These are phyloP conservation scores for Agonopterix subpropinquella DNA, from an alignment of 2,888 invertebrate species.

Conservation along the genomic window DNA sequence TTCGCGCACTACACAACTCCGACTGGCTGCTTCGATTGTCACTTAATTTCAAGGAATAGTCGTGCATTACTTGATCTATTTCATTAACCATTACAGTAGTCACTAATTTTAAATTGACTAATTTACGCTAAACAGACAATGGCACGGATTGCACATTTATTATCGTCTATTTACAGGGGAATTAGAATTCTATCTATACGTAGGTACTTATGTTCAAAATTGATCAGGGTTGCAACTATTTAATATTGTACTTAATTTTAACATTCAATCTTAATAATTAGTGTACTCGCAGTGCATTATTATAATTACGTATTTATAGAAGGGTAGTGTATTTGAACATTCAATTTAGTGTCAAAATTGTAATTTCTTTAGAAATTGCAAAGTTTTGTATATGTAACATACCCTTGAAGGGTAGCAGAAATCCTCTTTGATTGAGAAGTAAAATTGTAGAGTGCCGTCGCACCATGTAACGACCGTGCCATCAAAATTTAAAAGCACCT, in stretches of 20 bases:
- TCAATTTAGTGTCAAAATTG: conserved; percentile 33
- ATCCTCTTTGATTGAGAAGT: conserved; percentile 12
- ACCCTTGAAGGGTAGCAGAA: conserved; percentile 10
- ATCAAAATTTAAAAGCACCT: conserved; percentile 40
- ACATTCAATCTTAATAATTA: conserved; percentile 53
- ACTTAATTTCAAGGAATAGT: conserved; percentile 27
- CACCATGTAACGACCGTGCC: conserved; percentile 37
- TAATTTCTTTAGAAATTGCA: conserved; percentile 17
- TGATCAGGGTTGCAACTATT: conserved; percentile 52
- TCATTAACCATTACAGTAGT: conserved; percentile 7
- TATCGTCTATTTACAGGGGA: conserved; percentile 63
- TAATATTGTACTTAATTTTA: conserved; percentile 56
- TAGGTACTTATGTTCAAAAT: conserved; percentile 42
- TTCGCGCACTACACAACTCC: conserved; percentile 33
- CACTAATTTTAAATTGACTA: conserved; percentile 65
- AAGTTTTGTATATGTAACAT: conserved; percentile 11
- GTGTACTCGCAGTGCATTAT: conserved; percentile 65
- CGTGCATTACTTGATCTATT: conserved; percentile 22
- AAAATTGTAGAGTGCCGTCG: conserved; percentile 2
- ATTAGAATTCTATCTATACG: conserved; percentile 51
- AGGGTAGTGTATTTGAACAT: conserved; percentile 55
- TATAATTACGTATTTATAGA: conserved; percentile 65
- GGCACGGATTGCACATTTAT: conserved; percentile 74
- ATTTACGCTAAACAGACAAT: conserved; percentile 71
- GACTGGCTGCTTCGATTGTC: conserved; percentile 23